Conservation (phyloP, 1,140 invertebrate species). For the Sinonovacula constricta region DNA sequence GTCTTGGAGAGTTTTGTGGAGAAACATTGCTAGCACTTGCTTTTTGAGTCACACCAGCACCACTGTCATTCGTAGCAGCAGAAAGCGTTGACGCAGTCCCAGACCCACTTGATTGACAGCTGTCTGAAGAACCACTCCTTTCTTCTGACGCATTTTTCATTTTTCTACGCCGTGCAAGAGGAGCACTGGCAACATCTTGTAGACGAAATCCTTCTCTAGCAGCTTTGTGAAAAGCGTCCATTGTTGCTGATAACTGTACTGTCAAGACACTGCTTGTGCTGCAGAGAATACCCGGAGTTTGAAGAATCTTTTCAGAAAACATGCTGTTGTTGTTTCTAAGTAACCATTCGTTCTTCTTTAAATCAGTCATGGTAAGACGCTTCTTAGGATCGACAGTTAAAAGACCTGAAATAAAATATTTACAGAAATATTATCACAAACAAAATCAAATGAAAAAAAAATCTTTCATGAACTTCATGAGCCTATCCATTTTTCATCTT, state of each 20-base stretch:
- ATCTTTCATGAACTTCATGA: no score
- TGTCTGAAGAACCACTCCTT: constrained; percentile 72
- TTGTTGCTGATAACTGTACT: constrained; percentile 81
- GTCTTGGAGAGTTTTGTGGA: constrained; percentile 13
- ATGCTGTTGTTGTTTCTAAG: constrained; percentile 74
- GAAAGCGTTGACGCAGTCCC: constrained; percentile 52
- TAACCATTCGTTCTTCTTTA: constrained; percentile 85
- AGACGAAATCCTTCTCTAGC: constrained; percentile 86
- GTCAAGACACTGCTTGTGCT: constrained; percentile 63
- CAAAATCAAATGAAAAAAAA: no score
- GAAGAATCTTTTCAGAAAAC: constrained; percentile 80
- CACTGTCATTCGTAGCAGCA: constrained; percentile 5
- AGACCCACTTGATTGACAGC: constrained; percentile 67
- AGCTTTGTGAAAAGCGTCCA: constrained; percentile 86
- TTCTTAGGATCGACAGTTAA: constrained; percentile 88
- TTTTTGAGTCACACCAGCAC: no score
- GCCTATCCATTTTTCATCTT: no score
- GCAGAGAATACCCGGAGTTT: constrained; percentile 82
- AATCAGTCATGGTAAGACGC: constrained; percentile 84
- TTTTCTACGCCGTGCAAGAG: constrained; percentile 85
- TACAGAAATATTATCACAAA: no score
- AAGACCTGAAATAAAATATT: constrained; percentile 81
- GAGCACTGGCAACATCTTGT: constrained; percentile 85
- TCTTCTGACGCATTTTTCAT: constrained; percentile 81
- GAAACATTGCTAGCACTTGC: not conserved